Evolutionary conservation across 2,888 invertebrate genomes (phyloP), one percentile per base, ranked within the genome.

Genomic region (Prosapia bicincta): DNA sequence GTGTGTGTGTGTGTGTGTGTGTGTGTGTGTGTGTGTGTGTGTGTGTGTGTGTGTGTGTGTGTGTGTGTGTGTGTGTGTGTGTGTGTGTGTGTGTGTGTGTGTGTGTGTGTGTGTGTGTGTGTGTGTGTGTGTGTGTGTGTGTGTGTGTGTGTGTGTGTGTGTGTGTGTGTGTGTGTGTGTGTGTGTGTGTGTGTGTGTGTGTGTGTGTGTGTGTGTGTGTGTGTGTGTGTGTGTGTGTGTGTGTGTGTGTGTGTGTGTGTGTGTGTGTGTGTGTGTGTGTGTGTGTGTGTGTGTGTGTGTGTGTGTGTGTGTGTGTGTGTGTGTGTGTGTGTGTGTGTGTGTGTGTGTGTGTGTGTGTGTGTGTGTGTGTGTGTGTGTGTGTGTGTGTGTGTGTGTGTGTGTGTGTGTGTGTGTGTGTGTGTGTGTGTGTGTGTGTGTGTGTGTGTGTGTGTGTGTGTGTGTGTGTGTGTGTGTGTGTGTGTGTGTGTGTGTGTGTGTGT

Each of bases 1-100:
- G 65, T 65, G 65, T 65, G 65, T 65, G 65, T 65, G 65, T 65
- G 65, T 65, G 65, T 65, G 65, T 65, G 65, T 65, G 65, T 65
- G 65, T 65, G 65, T 65, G 65, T 65, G 65, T 65, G 65, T 65
- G 65, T 13, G 65, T 65, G 65, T 65, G 65, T 65, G 65, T 65
- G 65, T 65, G 65, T 65, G 65, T 65, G 65, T 65, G 65, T 65
- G 65, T 65, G 65, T 65, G 65, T 65, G 65, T 65, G 65, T 65
- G 65, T 23, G 65, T 65, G 65, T 65, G 65, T 65, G 65, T 23
- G 65, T 65, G 65, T 65, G 65, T 65, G 65, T 23, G 65, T 65
- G 65, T 65, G 65, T 65, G 65, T 23, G 65, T 65, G 65, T 65
- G 65, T 65, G 65, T 23, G 65, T 65, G 13, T 13, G 65, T 65